phyloP scores from a whole-genome alignment of 2,888 invertebrate species.

The Melitaea athalia region DNA sequence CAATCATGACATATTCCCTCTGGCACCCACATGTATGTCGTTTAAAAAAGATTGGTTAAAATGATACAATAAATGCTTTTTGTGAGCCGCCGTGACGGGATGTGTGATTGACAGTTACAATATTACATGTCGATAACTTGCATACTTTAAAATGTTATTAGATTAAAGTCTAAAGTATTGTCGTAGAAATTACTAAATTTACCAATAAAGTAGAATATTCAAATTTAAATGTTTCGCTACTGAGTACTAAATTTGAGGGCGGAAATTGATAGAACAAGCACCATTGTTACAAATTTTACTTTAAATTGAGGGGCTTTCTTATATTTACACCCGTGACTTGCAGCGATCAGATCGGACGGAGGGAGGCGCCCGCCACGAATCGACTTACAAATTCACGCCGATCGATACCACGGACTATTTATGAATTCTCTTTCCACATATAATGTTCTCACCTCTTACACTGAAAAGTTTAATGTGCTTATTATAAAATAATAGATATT shows the following conservation, averaged over 20 bases:
- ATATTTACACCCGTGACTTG: slow-evolving; percentile 81
- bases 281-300: slow-evolving; percentile 79
- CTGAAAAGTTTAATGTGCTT: background rate
- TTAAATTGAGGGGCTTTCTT: slow-evolving; percentile 81
- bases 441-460: slow-evolving; percentile 20
- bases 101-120: slow-evolving; percentile 20
- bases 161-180: background rate
- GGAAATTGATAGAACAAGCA: slow-evolving; percentile 77
- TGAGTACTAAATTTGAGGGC: slow-evolving; percentile 67
- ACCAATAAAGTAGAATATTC: background rate
- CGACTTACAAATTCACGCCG: slow-evolving; percentile 45
- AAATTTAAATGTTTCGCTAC: slow-evolving; percentile 63
- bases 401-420: slow-evolving; percentile 56
- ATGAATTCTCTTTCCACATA: slow-evolving; percentile 36
- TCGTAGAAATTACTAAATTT: background rate
- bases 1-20: slow-evolving; percentile 30
- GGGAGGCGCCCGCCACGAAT: slow-evolving; percentile 46
- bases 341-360: slow-evolving; percentile 56
- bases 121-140: slow-evolving; percentile 1
- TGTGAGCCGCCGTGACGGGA: slow-evolving; percentile 9
- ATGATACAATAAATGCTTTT: slow-evolving; percentile 31
- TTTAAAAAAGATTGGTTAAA: slow-evolving; percentile 29
- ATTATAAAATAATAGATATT: background rate
- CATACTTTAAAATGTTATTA: background rate
- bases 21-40: slow-evolving; percentile 35